Evolutionary conservation across 2,113 vertebrate genomes (phyloP).

Genomic region (Eulacestoma nigropectus): DNA sequence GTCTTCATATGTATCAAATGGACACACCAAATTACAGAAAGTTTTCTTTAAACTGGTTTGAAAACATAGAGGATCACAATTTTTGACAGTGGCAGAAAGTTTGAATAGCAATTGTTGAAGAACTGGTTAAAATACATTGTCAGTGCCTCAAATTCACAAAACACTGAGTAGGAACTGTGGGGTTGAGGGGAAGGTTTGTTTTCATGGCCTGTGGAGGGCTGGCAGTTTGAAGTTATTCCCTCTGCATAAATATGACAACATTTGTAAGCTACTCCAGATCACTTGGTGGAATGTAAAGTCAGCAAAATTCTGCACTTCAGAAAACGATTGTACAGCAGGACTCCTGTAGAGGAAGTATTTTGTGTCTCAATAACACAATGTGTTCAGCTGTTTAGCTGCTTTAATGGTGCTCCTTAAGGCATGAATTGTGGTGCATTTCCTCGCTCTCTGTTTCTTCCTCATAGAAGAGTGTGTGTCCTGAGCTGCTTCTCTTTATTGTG

Average conservation of each 20-base stretch:
- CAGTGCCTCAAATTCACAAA: constrained; percentile 5
- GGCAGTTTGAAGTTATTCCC: constrained; percentile 15
- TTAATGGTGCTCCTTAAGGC: background rate
- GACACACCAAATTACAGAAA: background rate
- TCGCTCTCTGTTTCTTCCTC: background rate
- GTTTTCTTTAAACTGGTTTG: background rate
- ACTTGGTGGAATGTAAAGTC: constrained; percentile 40
- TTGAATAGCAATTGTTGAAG: background rate
- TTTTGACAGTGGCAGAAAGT: background rate
- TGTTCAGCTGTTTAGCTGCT: background rate
- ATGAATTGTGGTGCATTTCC: background rate
- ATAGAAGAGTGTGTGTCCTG: background rate
- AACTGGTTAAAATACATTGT: constrained; percentile 36
- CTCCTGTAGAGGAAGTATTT: constrained; percentile 32
- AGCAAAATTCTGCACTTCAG: constrained; percentile 34
- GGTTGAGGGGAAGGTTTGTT: background rate
- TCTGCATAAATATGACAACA: constrained; percentile 39
- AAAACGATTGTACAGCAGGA: background rate
- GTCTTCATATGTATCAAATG: background rate
- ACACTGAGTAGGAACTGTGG: background rate
- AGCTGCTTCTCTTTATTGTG: background rate
- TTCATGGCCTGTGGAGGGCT: background rate
- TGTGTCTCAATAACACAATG: background rate
- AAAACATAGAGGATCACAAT: background rate
- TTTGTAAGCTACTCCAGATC: constrained; percentile 47